Conservation (phyloP, 2,113 vertebrate genomes). For the Dasyprocta punctata region DNA sequence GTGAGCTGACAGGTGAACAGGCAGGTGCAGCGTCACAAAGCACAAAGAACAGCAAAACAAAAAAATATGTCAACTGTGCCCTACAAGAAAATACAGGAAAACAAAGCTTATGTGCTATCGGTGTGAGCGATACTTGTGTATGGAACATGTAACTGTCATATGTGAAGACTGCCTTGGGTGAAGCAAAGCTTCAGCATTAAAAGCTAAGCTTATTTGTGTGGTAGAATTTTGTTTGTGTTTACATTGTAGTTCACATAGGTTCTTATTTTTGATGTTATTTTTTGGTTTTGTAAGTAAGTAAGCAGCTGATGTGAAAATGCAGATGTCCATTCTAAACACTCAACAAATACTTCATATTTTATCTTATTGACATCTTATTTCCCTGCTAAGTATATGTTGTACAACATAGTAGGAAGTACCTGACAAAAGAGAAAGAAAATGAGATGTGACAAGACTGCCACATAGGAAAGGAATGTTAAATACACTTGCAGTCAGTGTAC, state of each 20-base stretch:
- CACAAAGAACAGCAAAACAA: neutral
- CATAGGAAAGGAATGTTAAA: no score
- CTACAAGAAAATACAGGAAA: neutral
- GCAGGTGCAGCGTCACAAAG: neutral
- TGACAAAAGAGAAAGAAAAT: no score
- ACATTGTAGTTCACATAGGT: neutral
- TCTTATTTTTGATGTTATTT: neutral
- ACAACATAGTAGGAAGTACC: no score
- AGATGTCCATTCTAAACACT: neutral
- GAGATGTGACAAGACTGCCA: no score
- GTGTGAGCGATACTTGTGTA: neutral
- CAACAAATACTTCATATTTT: neutral
- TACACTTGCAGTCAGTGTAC: no score
- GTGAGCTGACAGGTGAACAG: neutral
- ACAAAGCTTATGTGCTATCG: neutral
- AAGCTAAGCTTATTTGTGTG: neutral
- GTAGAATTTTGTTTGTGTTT: neutral
- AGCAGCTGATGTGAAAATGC: neutral
- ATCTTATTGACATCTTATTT: no score
- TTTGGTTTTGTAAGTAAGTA: neutral
- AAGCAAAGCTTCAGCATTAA: neutral
- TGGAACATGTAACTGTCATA: no score
- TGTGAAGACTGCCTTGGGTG: neutral
- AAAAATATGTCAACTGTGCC: neutral
- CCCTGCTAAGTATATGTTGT: no score